Conservation (phyloP, 1,140 invertebrate genomes). For the Paralvinella palmiformis region DNA sequence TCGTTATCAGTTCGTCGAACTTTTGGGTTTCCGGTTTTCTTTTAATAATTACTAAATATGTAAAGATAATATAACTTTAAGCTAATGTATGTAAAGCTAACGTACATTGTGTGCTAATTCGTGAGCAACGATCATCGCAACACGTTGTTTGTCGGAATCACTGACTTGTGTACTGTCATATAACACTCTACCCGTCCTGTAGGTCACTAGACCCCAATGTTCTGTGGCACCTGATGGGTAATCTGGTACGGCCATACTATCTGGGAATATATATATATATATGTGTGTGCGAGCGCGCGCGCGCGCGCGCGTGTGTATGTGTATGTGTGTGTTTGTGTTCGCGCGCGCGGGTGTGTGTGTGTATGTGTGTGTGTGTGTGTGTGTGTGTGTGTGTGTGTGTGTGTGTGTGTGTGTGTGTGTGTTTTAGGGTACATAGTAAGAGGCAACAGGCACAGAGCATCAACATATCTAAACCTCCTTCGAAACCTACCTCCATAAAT, state of each 20-base stretch:
- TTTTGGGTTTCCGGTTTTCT: background rate
- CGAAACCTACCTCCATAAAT: too few species aligned
- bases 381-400: too few species aligned
- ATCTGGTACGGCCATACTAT: conserved; percentile 48
- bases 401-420: too few species aligned
- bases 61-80: conserved; percentile 3
- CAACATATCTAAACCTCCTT: too few species aligned
- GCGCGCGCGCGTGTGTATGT: too few species aligned
- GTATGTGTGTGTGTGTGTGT: too few species aligned
- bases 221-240: conserved; percentile 50
- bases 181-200: conserved; percentile 56
- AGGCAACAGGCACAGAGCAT: too few species aligned
- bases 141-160: conserved; percentile 73
- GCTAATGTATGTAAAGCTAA: background rate
- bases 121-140: conserved; percentile 78
- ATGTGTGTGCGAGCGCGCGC: background rate
- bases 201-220: conserved; percentile 50
- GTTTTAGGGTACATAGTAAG: too few species aligned
- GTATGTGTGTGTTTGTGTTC: too few species aligned
- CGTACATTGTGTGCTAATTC: conserved; percentile 70
- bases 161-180: conserved; percentile 66
- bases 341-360: too few species aligned
- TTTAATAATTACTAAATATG: background rate
- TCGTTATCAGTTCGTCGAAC: background rate
- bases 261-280: conserved; percentile 20